Conservation (phyloP, 2,888 invertebrate genomes). For the Tetranychus truncatus region DNA sequence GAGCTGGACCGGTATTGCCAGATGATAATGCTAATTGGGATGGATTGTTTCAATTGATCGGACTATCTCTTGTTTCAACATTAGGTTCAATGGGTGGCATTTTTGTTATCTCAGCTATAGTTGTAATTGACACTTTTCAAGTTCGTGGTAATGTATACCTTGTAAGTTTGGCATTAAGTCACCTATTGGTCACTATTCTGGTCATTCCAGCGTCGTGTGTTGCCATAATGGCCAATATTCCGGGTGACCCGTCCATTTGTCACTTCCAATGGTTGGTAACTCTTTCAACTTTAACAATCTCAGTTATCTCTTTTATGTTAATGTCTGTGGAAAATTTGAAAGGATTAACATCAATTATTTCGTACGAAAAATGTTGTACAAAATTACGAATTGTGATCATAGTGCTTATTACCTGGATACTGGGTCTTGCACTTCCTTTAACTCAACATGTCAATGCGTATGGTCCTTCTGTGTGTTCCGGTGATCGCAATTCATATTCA, state of each 20-base stretch:
- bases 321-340: constrained; percentile 49
- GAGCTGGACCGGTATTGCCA: not conserved
- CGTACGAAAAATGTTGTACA: constrained; percentile 25
- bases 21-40: constrained; percentile 31
- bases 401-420: constrained; percentile 41
- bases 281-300: constrained; percentile 47
- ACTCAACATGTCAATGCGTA: constrained; percentile 43
- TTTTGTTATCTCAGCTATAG: constrained; percentile 53
- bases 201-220: constrained; percentile 51
- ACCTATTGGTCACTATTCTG: constrained; percentile 47
- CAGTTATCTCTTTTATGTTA: constrained; percentile 43
- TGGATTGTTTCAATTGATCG: constrained; percentile 44
- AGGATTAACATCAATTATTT: constrained; percentile 34
- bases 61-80: constrained; percentile 45
- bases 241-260: constrained; percentile 38
- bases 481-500: constrained; percentile 1
- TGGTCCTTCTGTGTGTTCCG: constrained; percentile 30
- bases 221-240: constrained; percentile 46
- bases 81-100: constrained; percentile 53
- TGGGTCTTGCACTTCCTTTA: constrained; percentile 41
- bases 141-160: constrained; percentile 47
- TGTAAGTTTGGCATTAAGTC: constrained; percentile 51
- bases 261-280: constrained; percentile 48
- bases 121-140: constrained; percentile 45
- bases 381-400: constrained; percentile 34